Base-by-base conservation (phyloP, 2,888 invertebrate species). In the Drosophila nr. perissopoda region DNA sequence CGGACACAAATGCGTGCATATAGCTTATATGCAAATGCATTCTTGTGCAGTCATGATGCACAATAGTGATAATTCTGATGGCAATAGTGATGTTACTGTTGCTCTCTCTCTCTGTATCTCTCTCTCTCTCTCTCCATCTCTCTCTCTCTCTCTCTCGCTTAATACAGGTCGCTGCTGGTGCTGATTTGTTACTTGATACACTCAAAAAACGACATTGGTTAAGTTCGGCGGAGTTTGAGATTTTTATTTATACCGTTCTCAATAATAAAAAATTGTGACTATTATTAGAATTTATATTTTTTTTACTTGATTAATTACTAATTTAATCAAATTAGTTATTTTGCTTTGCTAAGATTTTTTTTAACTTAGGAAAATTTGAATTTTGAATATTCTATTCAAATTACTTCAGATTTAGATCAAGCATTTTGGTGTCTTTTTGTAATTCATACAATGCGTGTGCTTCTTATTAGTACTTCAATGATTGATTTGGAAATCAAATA, bases 21-120 rank as follows among this genome's bases (percentile, higher is more conserved):
- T 51, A 58, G 51, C 45, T 60, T 65, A 69, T 63, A 85, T 85
- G 78, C 58, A 83, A 83, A 83, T 83, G 82, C 69, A 69, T 78
- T 86, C 70, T 83, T 63, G 68, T 65, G 60, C 66, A 63, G 53
- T 80, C 76, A 80, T 64, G 33, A 33, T 33, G 49, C 65, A 52
- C 49, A 18, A 21, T 51, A 49, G 33, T 25, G 21, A 63, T 11
- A 16, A 31, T 13, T n/a, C 4, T 58, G 38, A 65, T 73, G 64
- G 31, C 60, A 73, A 53, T 58, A 49, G n/a, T 53, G 52, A 21
- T 31, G 27, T 38, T 58, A 59, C 49, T 61, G 56, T 53, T 65
- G 69, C 58, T 64, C 54, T 69, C 21, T 42, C 38, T 52, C 49
- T 4, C 58, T 63, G 48, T 64, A 13, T 42, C 34, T 45, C 42